These are phyloP conservation scores for Aegypius monachus DNA, from an alignment of 2,113 vertebrate genomes.

Conservation along the genomic window DNA sequence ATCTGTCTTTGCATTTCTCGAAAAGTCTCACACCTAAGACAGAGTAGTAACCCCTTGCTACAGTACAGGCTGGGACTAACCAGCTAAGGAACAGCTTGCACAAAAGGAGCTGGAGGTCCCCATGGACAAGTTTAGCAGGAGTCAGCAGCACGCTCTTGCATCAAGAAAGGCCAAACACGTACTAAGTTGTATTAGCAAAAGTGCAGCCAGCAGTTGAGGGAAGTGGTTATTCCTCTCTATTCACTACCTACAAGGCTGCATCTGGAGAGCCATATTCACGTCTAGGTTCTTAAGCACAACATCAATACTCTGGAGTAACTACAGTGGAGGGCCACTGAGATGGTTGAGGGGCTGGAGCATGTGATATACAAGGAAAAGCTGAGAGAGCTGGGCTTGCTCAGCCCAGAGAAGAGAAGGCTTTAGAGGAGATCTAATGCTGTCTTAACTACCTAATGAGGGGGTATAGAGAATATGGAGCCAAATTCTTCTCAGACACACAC, in stretches of 20 bases:
- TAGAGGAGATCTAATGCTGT: not conserved
- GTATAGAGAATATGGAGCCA: not conserved
- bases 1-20: not conserved
- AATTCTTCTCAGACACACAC: not conserved
- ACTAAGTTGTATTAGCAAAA: not conserved
- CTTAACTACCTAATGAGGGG: not conserved
- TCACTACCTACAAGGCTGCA: not conserved
- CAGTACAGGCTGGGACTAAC: not conserved
- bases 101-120: not conserved
- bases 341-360: rapidly evolving
- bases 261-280: not conserved
- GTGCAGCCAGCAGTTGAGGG: not conserved
- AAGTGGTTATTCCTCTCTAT: not conserved
- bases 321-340: not conserved
- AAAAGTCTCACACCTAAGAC: not conserved
- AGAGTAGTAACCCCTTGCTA: not conserved
- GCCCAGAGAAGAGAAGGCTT: not conserved
- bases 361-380: not conserved
- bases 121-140: not conserved
- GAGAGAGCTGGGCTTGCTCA: not conserved
- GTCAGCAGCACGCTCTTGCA: not conserved
- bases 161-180: not conserved
- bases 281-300: not conserved
- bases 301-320: not conserved
- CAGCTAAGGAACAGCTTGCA: not conserved